Conservation (phyloP, 2,797 vertebrate species). For the Eulemur rubriventer region DNA sequence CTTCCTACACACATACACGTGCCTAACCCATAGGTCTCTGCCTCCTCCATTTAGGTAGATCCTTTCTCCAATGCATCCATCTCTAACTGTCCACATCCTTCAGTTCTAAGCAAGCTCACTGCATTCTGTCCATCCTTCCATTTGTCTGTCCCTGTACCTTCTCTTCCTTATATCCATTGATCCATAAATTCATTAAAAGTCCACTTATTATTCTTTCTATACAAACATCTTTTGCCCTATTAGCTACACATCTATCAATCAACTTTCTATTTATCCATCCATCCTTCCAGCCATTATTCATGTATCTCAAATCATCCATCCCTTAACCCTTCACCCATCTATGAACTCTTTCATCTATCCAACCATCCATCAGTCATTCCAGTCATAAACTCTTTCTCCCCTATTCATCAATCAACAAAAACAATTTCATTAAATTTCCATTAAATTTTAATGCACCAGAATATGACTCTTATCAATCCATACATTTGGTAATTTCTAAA, state of each 20-base stretch:
- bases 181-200: neutral
- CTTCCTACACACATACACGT: neutral
- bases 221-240: neutral
- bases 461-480: neutral
- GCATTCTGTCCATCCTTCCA: neutral
- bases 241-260: neutral
- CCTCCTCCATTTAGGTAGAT: neutral
- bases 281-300: neutral
- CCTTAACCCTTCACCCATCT: neutral
- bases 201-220: neutral
- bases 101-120: neutral
- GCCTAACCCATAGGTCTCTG: neutral
- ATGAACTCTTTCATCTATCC: neutral
- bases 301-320: neutral
- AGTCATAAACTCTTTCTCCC: neutral
- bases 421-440: neutral
- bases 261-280: neutral
- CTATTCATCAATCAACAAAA: neutral
- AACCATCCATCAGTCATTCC: neutral
- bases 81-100: neutral
- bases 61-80: neutral
- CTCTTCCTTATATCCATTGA: neutral
- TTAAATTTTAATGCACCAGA: neutral
- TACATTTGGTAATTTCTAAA: neutral
- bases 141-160: neutral